phyloP scores from a whole-genome alignment of 2,113 vertebrate species.

The Mus pahari region DNA sequence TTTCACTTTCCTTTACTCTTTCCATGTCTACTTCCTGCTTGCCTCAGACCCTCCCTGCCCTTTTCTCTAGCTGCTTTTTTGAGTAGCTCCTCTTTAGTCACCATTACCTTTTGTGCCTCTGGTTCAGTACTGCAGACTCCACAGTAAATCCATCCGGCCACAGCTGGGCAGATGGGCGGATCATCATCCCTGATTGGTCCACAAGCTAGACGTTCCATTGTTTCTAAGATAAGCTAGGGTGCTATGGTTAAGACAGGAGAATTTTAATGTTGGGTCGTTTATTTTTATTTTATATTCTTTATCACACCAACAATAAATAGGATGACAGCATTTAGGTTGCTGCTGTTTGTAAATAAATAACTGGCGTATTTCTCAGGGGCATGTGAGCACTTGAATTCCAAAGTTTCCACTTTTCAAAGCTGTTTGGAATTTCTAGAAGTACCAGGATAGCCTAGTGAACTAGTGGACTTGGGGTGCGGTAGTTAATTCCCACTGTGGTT shows the following conservation, averaged over 20 bases:
- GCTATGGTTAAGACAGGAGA: constrained; percentile 52
- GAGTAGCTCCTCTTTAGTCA: neutral
- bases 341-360: constrained; percentile 56
- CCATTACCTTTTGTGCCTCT: constrained; percentile 18
- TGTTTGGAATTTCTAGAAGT: constrained; percentile 40
- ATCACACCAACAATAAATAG: constrained; percentile 27
- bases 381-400: neutral
- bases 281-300: constrained; percentile 59
- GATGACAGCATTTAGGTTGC: neutral
- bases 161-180: constrained; percentile 19
- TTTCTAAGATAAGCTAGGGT: constrained; percentile 51
- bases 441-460: neutral
- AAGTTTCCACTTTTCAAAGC: constrained; percentile 41
- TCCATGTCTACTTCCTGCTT: neutral
- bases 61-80: neutral
- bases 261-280: constrained; percentile 58
- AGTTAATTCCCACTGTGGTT: neutral
- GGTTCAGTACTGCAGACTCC: neutral
- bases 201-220: constrained; percentile 50
- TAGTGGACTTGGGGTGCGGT: neutral
- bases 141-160: constrained; percentile 9
- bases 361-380: constrained; percentile 7
- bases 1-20: neutral
- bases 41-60: neutral
- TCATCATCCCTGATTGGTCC: constrained; percentile 46